Percentiles rank a stretch among this genome's conserved stretches.
Evolutionary conservation across 2,888 invertebrate species (phyloP).

Genomic region (Hemicrepidius hirtus): DNA sequence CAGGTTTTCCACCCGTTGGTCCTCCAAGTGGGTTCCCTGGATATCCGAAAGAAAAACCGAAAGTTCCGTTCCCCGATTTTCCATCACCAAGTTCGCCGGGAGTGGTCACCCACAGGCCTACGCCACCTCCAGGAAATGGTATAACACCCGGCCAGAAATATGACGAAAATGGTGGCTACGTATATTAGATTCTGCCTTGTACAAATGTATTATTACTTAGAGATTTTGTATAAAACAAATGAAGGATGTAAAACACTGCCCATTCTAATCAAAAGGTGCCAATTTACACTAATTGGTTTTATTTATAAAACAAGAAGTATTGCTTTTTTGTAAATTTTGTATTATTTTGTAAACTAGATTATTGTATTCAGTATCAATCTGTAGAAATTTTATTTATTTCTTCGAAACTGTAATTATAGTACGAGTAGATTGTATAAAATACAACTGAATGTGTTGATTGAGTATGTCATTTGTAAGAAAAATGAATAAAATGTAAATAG

Average conservation of each 20-base stretch:
- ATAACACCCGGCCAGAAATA: constrained; percentile 63
- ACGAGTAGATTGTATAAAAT: constrained; percentile 7
- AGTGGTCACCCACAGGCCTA: not conserved
- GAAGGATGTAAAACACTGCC: constrained; percentile 31
- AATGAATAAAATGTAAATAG: constrained; percentile 21
- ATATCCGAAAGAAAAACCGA: constrained; percentile 44
- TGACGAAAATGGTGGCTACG: constrained; percentile 66
- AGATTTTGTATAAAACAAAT: constrained; percentile 2
- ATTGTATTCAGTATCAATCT: not conserved
- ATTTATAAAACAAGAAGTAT: not conserved
- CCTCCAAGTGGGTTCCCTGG: constrained; percentile 27
- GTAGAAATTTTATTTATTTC: constrained; percentile 23
- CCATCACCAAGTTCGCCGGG: constrained; percentile 23
- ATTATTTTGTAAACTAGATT: constrained; percentile 9
- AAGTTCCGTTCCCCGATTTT: constrained; percentile 38
- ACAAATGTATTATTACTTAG: constrained; percentile 29
- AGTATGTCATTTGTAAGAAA: constrained; percentile 8
- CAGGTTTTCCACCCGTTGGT: constrained; percentile 17
- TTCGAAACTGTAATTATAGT: constrained; percentile 8
- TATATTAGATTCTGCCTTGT: constrained; percentile 62
- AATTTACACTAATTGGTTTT: constrained; percentile 2
- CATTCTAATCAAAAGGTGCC: not conserved
- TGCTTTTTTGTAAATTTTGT: constrained; percentile 12
- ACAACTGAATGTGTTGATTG: not conserved
- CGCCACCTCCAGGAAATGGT: not conserved